A percentile compares a stretch with the other conserved stretches of the same genome.
These are phyloP conservation scores for Zele albiditarsus DNA, from an alignment of 2,888 invertebrate species.

Conservation along the genomic window DNA sequence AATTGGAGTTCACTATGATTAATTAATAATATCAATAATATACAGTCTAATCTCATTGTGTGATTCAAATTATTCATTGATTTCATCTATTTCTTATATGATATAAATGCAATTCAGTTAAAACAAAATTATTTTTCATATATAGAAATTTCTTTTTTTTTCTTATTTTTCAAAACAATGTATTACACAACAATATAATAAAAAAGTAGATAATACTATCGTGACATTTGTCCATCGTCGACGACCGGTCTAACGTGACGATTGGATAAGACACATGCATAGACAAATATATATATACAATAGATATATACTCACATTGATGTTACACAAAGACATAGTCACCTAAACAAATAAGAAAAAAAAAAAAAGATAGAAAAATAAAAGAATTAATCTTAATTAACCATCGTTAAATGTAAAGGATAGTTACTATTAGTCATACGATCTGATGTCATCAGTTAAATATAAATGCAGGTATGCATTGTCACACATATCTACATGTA, in stretches of 20 bases:
- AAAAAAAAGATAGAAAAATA: background rate
- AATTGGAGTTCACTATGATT: too few species aligned
- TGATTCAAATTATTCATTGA: too few species aligned
- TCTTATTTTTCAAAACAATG: too few species aligned
- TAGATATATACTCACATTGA: background rate
- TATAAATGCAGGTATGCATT: background rate
- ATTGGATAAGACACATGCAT: background rate
- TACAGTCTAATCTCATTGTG: too few species aligned
- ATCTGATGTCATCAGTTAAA: background rate
- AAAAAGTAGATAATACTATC: conserved; percentile 13
- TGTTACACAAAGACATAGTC: background rate
- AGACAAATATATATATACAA: background rate
- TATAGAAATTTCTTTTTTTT: too few species aligned
- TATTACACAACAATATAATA: background rate
- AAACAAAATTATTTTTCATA: too few species aligned
- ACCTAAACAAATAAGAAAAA: background rate
- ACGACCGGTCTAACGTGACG: background rate
- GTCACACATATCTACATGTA: too few species aligned
- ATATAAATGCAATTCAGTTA: too few species aligned
- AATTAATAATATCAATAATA: too few species aligned
- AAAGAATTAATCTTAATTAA: conserved; percentile 5
- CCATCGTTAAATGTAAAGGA: background rate
- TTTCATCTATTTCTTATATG: too few species aligned
- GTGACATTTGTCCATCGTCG: background rate
- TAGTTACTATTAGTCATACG: conserved; percentile 8